These are phyloP conservation scores for Hycleus phaleratus DNA, from an alignment of 1,140 invertebrate species.

Conservation along the genomic window DNA sequence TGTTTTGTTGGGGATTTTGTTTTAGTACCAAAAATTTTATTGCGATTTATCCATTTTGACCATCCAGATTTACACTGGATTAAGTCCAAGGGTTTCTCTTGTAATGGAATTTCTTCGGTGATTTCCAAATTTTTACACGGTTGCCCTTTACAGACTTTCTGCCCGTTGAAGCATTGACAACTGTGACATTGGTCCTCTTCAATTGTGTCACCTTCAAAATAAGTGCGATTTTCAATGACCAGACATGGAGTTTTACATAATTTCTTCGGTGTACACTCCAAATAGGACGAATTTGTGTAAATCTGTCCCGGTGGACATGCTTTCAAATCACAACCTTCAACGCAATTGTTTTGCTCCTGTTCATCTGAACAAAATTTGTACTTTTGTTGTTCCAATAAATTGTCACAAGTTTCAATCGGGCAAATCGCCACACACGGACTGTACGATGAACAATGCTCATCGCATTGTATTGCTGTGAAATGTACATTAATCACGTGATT, in stretches of 20 bases:
- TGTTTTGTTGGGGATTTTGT: conserved; percentile 19
- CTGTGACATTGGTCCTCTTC: conserved; percentile 67
- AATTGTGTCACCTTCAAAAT: conserved; percentile 71
- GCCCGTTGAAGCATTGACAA: conserved; percentile 63
- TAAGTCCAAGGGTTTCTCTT: conserved; percentile 24
- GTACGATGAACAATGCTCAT: conserved; percentile 68
- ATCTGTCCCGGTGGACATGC: conserved; percentile 62
- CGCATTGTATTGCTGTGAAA: conserved; percentile 74
- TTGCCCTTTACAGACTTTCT: conserved; percentile 60
- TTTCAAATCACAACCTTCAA: conserved; percentile 70
- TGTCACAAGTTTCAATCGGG: conserved; percentile 75
- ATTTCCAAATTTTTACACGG: conserved; percentile 45
- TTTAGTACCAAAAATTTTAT: conserved; percentile 40
- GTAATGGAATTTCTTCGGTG: conserved; percentile 25
- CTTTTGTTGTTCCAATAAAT: conserved; percentile 55
- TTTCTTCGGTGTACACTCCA: conserved; percentile 64
- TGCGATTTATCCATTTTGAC: conserved; percentile 66
- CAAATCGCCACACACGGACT: conserved; percentile 74
- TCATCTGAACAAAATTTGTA: conserved; percentile 56
- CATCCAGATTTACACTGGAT: conserved; percentile 57
- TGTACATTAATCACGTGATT: not conserved
- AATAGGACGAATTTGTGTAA: conserved; percentile 58
- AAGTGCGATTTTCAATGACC: conserved; percentile 54
- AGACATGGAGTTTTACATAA: conserved; percentile 64
- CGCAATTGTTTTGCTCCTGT: conserved; percentile 49